A percentile compares a stretch with the other conserved stretches of the same genome.
Conservation (phyloP, 2,797 vertebrate genomes). For the Tragelaphus eurycerus region DNA sequence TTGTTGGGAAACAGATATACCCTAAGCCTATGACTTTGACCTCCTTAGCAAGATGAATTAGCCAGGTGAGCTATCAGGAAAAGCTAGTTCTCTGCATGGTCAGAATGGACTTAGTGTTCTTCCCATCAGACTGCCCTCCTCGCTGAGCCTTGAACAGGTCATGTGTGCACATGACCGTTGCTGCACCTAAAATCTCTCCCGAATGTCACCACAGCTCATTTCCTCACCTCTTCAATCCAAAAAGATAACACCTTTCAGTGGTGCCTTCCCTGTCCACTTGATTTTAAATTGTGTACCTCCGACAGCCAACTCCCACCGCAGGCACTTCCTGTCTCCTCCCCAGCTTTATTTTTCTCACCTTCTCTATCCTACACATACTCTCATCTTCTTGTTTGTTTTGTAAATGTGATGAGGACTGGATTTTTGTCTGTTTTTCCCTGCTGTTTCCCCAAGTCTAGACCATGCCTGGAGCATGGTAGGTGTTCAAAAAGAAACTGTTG, state of each 20-base stretch:
- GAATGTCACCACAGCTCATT: neutral
- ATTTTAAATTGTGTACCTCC: neutral
- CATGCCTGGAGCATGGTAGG: neutral
- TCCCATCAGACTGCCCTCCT: neutral
- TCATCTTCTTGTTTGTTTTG: neutral
- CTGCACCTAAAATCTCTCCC: neutral
- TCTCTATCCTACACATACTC: neutral
- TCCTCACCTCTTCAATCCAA: neutral
- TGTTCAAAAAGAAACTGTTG: neutral
- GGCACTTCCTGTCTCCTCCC: neutral
- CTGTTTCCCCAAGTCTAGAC: neutral
- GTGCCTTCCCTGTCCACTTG: neutral
- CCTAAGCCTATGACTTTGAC: neutral
- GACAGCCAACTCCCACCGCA: neutral
- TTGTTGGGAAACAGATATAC: neutral
- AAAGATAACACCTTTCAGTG: neutral
- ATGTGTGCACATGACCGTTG: accelerated
- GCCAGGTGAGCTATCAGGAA: neutral
- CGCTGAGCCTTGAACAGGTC: neutral
- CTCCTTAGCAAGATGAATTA: neutral
- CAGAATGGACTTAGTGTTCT: neutral
- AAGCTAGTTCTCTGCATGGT: neutral
- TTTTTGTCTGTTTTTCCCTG: neutral
- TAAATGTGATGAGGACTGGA: neutral
- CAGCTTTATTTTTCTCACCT: neutral